Evolutionary conservation across 2,888 invertebrate genomes (phyloP).

Genomic region (Ophion slaviceki): DNA sequence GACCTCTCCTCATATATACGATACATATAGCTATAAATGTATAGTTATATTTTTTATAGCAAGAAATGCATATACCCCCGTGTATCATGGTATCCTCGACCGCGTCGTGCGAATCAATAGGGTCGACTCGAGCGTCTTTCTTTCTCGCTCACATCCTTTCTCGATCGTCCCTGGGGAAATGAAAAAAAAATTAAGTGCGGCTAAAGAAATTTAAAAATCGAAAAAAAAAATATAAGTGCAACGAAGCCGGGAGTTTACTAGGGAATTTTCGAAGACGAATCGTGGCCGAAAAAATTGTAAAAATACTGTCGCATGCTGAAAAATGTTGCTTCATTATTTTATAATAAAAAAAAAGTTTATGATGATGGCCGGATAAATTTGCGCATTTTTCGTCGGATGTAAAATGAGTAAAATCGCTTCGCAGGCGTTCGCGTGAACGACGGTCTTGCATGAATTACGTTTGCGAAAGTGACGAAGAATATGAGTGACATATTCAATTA

Average conservation of each 20-base stretch:
- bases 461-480: slow-evolving; percentile 35
- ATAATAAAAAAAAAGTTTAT: too few species aligned
- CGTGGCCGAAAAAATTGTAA: too few species aligned
- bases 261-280: too few species aligned
- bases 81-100: slow-evolving; percentile 23
- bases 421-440: not conserved
- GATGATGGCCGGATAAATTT: too few species aligned
- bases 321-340: too few species aligned
- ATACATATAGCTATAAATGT: not conserved
- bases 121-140: slow-evolving; percentile 40
- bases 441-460: slow-evolving; percentile 3
- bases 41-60: slow-evolving; percentile 12
- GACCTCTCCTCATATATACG: slow-evolving; percentile 19
- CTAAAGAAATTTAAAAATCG: not conserved
- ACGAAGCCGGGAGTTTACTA: too few species aligned
- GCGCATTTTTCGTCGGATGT: too few species aligned
- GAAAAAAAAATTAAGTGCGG: slow-evolving; percentile 1
- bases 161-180: slow-evolving; percentile 5
- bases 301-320: too few species aligned
- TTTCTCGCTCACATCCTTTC: slow-evolving; percentile 43
- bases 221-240: too few species aligned
- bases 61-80: slow-evolving; percentile 22
- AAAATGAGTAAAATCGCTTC: too few species aligned
- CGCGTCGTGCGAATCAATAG: slow-evolving; percentile 54
- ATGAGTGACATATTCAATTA: slow-evolving; percentile 60